Conservation (phyloP, 2,113 vertebrate genomes). For the Embiotoca jacksoni region DNA sequence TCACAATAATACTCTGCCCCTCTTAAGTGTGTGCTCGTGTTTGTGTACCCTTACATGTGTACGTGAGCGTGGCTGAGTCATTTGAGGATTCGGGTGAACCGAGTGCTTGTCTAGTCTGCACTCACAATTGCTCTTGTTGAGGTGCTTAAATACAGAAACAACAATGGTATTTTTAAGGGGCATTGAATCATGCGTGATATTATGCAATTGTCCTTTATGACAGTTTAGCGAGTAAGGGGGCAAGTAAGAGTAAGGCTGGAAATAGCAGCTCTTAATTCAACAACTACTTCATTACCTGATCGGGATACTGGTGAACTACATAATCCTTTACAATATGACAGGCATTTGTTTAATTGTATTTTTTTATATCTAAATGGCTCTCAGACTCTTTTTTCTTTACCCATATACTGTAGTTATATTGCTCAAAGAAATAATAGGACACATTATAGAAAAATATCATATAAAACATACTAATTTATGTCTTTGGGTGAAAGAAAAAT, state of each 20-base stretch:
- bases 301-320: constrained; percentile 8
- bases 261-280: constrained; percentile 35
- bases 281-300: constrained; percentile 12
- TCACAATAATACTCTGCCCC: constrained; percentile 36
- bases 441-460: no score
- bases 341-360: no score
- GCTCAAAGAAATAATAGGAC: no score
- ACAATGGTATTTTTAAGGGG: constrained; percentile 36
- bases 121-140: constrained; percentile 56
- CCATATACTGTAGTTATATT: no score
- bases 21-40: constrained; percentile 14
- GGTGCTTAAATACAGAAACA: constrained; percentile 43
- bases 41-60: constrained; percentile 4
- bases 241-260: constrained; percentile 17
- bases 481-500: background rate
- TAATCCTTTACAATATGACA: background rate
- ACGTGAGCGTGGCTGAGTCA: constrained; percentile 43
- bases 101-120: constrained; percentile 56
- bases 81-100: constrained; percentile 52
- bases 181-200: constrained; percentile 42
- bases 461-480: no score
- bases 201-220: constrained; percentile 55
- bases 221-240: constrained; percentile 49
- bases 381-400: no score
- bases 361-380: background rate